phyloP scores from a whole-genome alignment of 2,888 invertebrate genomes.

The Clivina fossor region DNA sequence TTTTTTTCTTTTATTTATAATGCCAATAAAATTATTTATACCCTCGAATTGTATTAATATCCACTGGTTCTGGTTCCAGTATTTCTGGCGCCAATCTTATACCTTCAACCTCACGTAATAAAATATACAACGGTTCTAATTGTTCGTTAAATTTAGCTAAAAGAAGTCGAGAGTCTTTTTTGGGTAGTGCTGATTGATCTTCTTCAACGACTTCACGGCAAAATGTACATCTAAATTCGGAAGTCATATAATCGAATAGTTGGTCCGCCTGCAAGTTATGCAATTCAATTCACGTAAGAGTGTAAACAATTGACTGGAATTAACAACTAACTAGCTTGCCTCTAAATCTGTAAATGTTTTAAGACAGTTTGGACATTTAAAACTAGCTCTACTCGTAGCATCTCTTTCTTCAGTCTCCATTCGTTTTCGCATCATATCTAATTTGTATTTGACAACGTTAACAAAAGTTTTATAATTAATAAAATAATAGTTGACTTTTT shows the following conservation, averaged over 20 bases:
- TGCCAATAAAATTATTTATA: constrained; percentile 37
- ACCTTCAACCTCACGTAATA: constrained; percentile 88
- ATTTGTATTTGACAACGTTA: constrained; percentile 95
- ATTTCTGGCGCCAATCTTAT: constrained; percentile 91
- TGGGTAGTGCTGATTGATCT: constrained; percentile 89
- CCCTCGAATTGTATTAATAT: constrained; percentile 83
- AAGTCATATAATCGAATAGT: constrained; percentile 79
- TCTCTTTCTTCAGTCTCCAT: constrained; percentile 95
- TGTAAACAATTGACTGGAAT: not conserved
- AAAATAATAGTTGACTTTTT: constrained; percentile 95
- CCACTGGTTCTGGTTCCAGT: constrained; percentile 91
- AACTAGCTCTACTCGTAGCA: constrained; percentile 92
- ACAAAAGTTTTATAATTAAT: constrained; percentile 97
- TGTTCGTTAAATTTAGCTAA: constrained; percentile 94
- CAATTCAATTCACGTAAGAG: not conserved
- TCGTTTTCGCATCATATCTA: constrained; percentile 92
- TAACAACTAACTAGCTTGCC: constrained; percentile 52
- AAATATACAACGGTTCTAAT: constrained; percentile 85
- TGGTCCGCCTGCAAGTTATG: constrained; percentile 71
- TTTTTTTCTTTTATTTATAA: not conserved
- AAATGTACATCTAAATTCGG: constrained; percentile 87
- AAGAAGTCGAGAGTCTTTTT: constrained; percentile 87
- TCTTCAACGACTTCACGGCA: constrained; percentile 90
- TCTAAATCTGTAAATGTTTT: constrained; percentile 96
- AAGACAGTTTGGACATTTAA: constrained; percentile 86